Base-by-base conservation (phyloP, 1,140 invertebrate genomes). In the Saccostrea echinata region DNA sequence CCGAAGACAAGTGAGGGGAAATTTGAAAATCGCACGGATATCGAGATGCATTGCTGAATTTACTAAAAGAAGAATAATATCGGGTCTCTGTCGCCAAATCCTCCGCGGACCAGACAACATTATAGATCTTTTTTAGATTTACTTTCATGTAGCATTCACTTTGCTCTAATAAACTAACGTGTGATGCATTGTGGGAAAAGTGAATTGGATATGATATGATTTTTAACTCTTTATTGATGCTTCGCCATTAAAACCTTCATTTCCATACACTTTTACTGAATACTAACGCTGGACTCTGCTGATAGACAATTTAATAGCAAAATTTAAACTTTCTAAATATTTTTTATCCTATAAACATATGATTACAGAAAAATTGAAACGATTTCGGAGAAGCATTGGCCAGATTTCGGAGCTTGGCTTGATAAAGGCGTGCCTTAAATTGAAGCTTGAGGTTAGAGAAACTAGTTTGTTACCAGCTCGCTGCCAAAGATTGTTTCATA, bases 401-500 rank as follows among this genome's bases (percentile, higher is more conserved):
- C 11, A 76, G 24, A 76, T 33, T 76, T 76, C 24, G 1, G 68
- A 76, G 30, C 8, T 76, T 27, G 68, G 24, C 30, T 76, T 76
- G 68, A 30, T 76, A 30, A 33, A 33, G 30, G 68, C 68, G 24
- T 76, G 68, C 30, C 24, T 76, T 30, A 76, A 76, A 16, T 27
- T 30, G 33, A 76, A 76, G 68, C 11, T 76, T 76, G 24, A 76
- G 18, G 68, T 76, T 27, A 33, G 27, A 33, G 68, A 76, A 11
- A 76, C 27, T 30, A 76, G 27, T 3, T 30, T 76, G 30, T 27
- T 76, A 18, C 30, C 68, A 33, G 11, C 27, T 33, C 68, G 27
- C 27, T 76, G 68, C 27, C 68, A 76, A 13, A 12, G 27, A 76
- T 16, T 76, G 8, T 76, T 76, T 76, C 68, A 76, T 76, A 76